Conservation (phyloP, 2,113 vertebrate genomes). For the Mustela nigripes region DNA sequence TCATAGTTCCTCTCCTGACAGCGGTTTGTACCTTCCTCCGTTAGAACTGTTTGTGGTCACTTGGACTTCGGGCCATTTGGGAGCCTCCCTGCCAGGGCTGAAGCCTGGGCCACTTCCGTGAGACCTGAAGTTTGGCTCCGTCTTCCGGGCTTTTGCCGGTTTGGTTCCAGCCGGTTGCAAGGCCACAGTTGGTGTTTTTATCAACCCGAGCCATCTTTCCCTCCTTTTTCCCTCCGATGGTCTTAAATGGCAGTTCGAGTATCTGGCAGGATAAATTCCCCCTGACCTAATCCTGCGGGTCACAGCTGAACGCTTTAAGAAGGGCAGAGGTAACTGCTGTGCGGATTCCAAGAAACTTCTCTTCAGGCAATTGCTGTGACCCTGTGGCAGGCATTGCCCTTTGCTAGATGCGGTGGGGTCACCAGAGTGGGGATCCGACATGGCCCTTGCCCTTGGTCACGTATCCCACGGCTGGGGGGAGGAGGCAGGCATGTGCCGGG, state of each 20-base stretch:
- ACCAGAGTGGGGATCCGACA: not conserved
- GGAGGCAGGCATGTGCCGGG: not conserved
- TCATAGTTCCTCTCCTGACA: not conserved
- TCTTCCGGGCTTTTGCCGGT: not conserved
- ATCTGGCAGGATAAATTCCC: conserved; percentile 47
- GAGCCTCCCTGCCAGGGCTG: not conserved
- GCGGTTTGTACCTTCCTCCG: not conserved
- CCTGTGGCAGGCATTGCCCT: not conserved
- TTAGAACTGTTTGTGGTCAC: not conserved
- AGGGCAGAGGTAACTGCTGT: not conserved
- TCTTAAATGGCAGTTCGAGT: not conserved
- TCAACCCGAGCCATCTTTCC: not conserved
- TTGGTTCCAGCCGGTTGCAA: not conserved
- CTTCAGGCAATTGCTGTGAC: not conserved
- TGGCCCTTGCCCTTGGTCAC: not conserved
- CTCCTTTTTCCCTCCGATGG: not conserved
- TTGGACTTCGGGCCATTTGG: not conserved
- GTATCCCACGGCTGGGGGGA: not conserved
- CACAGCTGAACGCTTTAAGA: not conserved
- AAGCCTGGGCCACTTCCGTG: not conserved
- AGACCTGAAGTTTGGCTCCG: not conserved
- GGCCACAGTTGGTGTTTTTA: not conserved
- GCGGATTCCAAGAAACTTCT: not conserved
- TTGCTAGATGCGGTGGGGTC: not conserved
- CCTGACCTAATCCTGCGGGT: not conserved